Conservation (phyloP, 2,797 vertebrate species). For the Serranus cabrilla region DNA sequence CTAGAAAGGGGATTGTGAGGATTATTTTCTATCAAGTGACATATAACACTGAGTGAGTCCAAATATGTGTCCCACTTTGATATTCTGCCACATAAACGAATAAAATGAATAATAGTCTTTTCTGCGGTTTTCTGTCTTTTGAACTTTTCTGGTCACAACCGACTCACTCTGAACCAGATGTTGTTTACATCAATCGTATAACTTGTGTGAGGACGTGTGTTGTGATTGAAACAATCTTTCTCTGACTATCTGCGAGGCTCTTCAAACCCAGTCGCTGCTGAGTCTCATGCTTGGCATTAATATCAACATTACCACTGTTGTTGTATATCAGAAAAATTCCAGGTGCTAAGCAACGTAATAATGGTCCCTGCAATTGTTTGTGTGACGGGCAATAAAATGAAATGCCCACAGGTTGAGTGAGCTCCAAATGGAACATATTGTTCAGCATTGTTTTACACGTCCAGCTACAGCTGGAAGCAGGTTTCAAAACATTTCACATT, state of each 20-base stretch:
- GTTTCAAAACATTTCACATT: conserved; percentile 3
- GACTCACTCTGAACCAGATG: conserved; percentile 16
- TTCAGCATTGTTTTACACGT: conserved; percentile 13
- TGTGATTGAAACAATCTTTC: not conserved
- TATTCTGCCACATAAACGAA: not conserved
- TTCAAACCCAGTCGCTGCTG: conserved; percentile 1
- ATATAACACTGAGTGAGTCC: not conserved
- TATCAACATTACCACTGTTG: conserved; percentile 38
- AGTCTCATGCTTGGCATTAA: conserved; percentile 23
- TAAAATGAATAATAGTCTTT: not conserved
- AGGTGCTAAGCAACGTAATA: conserved; percentile 42
- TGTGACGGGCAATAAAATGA: conserved; percentile 44
- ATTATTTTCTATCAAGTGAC: not conserved
- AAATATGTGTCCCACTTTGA: not conserved
- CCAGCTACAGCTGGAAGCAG: not conserved
- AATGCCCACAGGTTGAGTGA: conserved; percentile 12
- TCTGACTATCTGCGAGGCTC: not conserved
- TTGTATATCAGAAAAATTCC: conserved; percentile 31
- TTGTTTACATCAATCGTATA: not conserved
- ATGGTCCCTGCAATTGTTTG: conserved; percentile 44
- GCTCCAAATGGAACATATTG: conserved; percentile 33
- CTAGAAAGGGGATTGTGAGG: not conserved
- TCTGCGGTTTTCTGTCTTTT: conserved; percentile 19
- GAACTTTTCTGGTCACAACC: not conserved
- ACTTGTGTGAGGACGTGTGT: not conserved